Evolutionary conservation across 1,140 invertebrate genomes (phyloP), one percentile per base, ranked within the genome.

Genomic region (Physella acuta): DNA sequence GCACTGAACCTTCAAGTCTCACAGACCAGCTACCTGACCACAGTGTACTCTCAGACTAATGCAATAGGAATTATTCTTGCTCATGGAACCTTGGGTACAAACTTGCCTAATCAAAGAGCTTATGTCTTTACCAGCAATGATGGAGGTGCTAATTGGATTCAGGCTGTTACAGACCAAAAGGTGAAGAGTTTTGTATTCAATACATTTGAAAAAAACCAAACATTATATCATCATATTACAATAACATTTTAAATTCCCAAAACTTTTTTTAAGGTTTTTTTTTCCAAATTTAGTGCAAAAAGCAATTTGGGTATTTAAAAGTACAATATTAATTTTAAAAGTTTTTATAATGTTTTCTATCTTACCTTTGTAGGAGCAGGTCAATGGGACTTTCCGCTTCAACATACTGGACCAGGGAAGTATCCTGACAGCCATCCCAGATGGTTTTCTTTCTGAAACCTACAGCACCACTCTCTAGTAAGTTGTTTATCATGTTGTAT

Each of bases 391-490:
- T 72, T 93, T 94, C 78, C 90, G 92, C 78, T 94, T 94, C 81
- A 93, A 79, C 92, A 80, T 91, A 93, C 83, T 93, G 0, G 93
- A 96, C 85, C 92, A 94, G 80, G 94, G 94, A 11, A 92, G 93
- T 24, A 86, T 94, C 2, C 80, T 95, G 26, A 90, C 93, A 0
- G 93, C 93, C 0, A 92, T 94, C 0, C 90, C 91, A 28, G 62
- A 75, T 60, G 68, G 75, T 60, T 55, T 87, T 86, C 0, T 87
- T 2, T 37, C 67, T 28, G 31, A 31, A 3, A 28, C 34, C 16
- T 52, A 91, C 81, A 94, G 92, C 0, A 88, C 89, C 71, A 88
- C 91, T 74, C 88, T 95, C 30, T 82, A 90, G 31, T 84, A 77
- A 79, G 81, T 75, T 26, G 20, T 56, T 39, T 37, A 51, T 66